phyloP scores from a whole-genome alignment of 2,797 vertebrate genomes.

The Enteromius fasciolatus region DNA sequence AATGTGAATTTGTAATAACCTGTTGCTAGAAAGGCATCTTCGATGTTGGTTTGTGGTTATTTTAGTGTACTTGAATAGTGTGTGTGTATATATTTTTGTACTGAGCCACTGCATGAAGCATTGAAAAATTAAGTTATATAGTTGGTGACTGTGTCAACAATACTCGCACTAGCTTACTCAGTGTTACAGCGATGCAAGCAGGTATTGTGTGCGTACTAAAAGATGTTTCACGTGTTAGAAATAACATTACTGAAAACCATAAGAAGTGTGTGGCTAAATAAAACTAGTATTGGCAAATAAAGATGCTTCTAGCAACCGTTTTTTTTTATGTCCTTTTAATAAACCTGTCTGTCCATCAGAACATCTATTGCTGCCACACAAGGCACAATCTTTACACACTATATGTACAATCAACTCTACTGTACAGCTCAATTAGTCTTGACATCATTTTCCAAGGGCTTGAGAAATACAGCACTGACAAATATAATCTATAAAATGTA shows the following conservation, averaged over 20 bases:
- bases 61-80: slow-evolving; percentile 50
- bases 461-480: slow-evolving; percentile 4
- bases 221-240: slow-evolving; percentile 24
- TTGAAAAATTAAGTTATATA: not conserved
- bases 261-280: slow-evolving; percentile 39
- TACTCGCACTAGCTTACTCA: slow-evolving; percentile 30
- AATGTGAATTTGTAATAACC: slow-evolving; percentile 39
- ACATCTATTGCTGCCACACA: slow-evolving; percentile 67
- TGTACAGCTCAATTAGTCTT: slow-evolving; percentile 45
- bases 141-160: not conserved
- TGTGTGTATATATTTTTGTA: slow-evolving; percentile 57
- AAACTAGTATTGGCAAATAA: slow-evolving; percentile 37
- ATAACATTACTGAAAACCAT: slow-evolving; percentile 3
- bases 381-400: slow-evolving; percentile 64
- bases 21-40: slow-evolving; percentile 45
- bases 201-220: slow-evolving; percentile 11
- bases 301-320: not conserved
- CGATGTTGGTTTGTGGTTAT: slow-evolving; percentile 29
- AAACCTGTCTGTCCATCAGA: slow-evolving; percentile 37
- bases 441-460: not conserved
- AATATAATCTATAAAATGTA: not conserved
- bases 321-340: slow-evolving; percentile 27
- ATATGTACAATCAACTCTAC: slow-evolving; percentile 56
- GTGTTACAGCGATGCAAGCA: slow-evolving; percentile 28
- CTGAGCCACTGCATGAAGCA: slow-evolving; percentile 54